Conservation (phyloP, 2,888 invertebrate genomes). For the Selenia dentaria region DNA sequence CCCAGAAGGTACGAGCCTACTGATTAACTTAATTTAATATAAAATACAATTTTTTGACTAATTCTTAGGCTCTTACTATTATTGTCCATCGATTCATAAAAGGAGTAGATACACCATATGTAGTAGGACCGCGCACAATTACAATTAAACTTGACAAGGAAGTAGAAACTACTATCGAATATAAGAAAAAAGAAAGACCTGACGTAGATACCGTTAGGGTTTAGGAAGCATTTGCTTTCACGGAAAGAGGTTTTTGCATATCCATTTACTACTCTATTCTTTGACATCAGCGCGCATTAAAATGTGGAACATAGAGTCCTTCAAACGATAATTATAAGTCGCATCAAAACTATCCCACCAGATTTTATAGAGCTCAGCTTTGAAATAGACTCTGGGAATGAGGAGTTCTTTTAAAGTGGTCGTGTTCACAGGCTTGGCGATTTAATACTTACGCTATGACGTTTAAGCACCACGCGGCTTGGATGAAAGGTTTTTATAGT, state of each 20-base stretch:
- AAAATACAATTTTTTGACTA: no score
- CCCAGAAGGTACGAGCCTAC: no score
- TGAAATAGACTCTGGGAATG: background rate
- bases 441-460: constrained; percentile 50
- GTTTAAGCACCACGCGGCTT: constrained; percentile 37
- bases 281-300: constrained; percentile 36
- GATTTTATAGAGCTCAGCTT: constrained; percentile 26
- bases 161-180: no score
- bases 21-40: no score
- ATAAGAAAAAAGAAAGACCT: no score
- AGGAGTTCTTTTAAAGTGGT: background rate
- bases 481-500: constrained; percentile 55
- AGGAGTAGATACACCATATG: no score
- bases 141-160: no score
- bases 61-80: no score
- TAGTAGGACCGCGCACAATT: no score
- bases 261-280: constrained; percentile 19
- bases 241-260: constrained; percentile 10
- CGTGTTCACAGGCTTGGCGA: constrained; percentile 36
- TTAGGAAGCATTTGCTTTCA: constrained; percentile 13
- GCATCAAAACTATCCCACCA: constrained; percentile 42
- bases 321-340: constrained; percentile 44
- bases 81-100: no score
- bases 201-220: no score
- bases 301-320: constrained; percentile 49